Evolutionary conservation across 1,140 invertebrate species (phyloP).

Genomic region (Chelonus insularis): DNA sequence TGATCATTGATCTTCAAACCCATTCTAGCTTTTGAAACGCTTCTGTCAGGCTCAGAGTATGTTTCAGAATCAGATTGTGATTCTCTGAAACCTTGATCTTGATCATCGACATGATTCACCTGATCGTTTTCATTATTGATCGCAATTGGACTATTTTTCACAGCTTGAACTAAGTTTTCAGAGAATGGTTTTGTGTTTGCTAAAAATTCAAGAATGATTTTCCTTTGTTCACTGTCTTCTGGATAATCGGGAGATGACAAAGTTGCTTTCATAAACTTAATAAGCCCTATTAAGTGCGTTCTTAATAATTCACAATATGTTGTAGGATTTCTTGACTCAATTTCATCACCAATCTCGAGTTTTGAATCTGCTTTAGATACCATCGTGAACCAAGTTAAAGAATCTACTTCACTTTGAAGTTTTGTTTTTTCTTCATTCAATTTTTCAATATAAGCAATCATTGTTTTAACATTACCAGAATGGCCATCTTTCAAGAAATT

Average conservation of each 20-base stretch:
- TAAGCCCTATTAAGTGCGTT: slow-evolving; percentile 47
- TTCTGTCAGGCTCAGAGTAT: slow-evolving; percentile 82
- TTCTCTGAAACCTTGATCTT: not conserved
- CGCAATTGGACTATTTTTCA: too few species aligned
- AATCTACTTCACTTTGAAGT: slow-evolving; percentile 54
- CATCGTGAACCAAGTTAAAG: slow-evolving; percentile 54
- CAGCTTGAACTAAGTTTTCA: slow-evolving; percentile 41
- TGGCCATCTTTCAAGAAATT: slow-evolving; percentile 47
- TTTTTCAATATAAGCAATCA: slow-evolving; percentile 46
- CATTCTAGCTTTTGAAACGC: slow-evolving; percentile 76
- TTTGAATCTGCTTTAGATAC: slow-evolving; percentile 46
- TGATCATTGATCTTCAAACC: too few species aligned
- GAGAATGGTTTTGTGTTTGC: slow-evolving; percentile 49
- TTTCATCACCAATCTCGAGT: slow-evolving; percentile 32
- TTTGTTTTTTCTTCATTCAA: slow-evolving; percentile 47
- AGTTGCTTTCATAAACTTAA: slow-evolving; percentile 54
- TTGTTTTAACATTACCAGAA: slow-evolving; percentile 43
- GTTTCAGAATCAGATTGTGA: slow-evolving; percentile 75
- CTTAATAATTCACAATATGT: slow-evolving; percentile 49
- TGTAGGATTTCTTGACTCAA: slow-evolving; percentile 39
- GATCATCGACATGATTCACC: too few species aligned
- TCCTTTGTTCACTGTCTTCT: slow-evolving; percentile 42
- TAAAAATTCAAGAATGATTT: slow-evolving; percentile 44
- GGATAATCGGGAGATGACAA: slow-evolving; percentile 36
- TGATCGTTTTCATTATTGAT: too few species aligned